Percentiles rank a stretch among this genome's conserved stretches.
Evolutionary conservation across 92 coral and sea anemone species (phyloP).

Genomic region (Bergia sp.): DNA sequence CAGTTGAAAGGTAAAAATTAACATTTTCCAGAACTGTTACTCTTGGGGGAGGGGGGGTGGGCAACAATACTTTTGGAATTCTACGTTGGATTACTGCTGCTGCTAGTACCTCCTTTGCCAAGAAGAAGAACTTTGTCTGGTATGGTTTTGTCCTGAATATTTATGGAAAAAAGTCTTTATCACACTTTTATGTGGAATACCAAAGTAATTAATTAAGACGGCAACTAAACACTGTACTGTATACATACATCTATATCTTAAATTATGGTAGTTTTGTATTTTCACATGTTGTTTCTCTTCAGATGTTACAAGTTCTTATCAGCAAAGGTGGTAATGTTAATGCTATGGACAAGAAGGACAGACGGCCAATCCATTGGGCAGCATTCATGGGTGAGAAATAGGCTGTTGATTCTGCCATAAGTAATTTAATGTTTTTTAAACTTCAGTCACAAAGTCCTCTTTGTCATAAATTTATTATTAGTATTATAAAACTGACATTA

Average conservation of each 20-base stretch:
- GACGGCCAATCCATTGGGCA: constrained; percentile 98
- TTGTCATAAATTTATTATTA: background rate
- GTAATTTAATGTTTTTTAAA: background rate
- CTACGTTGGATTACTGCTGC: no score
- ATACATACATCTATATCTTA: background rate
- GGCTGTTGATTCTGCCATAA: background rate
- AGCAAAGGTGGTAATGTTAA: constrained; percentile 86
- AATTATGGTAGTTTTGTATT: background rate
- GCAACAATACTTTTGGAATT: no score
- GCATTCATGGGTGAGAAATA: constrained; percentile 85
- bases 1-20: no score
- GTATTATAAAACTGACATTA: no score
- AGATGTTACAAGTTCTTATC: constrained; percentile 89
- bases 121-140: no score
- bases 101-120: no score
- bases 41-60: no score
- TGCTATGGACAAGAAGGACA: constrained; percentile 92
- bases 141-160: background rate
- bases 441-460: background rate
- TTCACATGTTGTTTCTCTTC: constrained; percentile 5
- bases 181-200: background rate
- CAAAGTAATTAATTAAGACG: background rate
- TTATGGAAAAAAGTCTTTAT: constrained; percentile 7
- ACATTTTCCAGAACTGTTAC: no score
- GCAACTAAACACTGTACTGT: no score